Evolutionary conservation across 2,797 vertebrate genomes (phyloP).

Genomic region (Leptatherina wallacei): DNA sequence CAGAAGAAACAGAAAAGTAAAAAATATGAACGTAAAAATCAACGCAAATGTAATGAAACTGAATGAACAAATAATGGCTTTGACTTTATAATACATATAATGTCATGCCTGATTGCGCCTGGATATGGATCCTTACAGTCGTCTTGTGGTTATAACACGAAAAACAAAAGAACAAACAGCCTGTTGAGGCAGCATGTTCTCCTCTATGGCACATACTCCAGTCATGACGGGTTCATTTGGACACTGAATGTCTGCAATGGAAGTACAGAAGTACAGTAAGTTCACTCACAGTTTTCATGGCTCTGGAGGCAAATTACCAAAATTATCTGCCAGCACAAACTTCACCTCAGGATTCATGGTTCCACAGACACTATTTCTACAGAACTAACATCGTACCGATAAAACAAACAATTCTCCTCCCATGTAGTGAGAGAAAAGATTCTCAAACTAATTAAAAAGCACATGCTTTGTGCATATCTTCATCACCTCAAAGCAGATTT

Average conservation of each 20-base stretch:
- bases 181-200: constrained; percentile 9
- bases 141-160: not conserved
- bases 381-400: no score
- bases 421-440: no score
- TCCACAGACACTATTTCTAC: constrained; percentile 2
- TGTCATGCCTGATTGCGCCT: not conserved
- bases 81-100: constrained; percentile 7
- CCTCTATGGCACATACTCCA: constrained; percentile 27
- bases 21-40: constrained; percentile 19
- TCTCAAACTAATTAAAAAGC: no score
- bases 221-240: not conserved
- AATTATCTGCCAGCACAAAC: constrained; percentile 16
- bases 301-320: not conserved
- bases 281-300: constrained; percentile 12
- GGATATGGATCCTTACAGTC: constrained; percentile 5
- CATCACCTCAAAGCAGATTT: no score
- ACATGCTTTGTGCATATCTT: no score
- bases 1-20: constrained; percentile 5
- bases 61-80: constrained; percentile 44
- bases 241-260: not conserved
- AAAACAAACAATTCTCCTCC: no score
- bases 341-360: not conserved
- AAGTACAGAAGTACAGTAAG: not conserved
- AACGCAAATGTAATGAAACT: constrained; percentile 16
- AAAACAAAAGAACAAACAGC: not conserved